Evolutionary conservation across 2,797 vertebrate species (phyloP), one percentile per base, ranked within the genome.

Genomic region (Sebastes taczanowskii): DNA sequence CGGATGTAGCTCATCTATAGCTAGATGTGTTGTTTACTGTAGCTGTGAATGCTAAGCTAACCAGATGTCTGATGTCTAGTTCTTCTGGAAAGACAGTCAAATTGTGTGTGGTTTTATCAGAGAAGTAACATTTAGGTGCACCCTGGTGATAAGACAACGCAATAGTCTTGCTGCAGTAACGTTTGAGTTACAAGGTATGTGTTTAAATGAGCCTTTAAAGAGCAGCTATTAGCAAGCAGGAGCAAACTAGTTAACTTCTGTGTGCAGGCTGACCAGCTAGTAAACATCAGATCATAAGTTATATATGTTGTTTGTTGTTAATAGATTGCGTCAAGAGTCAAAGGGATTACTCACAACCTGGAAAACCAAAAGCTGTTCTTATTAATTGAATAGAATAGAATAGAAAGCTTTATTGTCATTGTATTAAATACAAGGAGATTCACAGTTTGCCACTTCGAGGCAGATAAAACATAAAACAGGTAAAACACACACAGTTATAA

Each of bases 1-100:
- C 52, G 66, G 76, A 62, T 7, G 2, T 20, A 2, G 25, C 18
- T 18, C 6, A 42, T 6, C 56, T 59, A 18, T 58, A 9, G 14
- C 1, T 34, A 5, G 20, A 65, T 58, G 49, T 82, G 66, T 86
- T 92, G 88, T 93, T 94, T 93, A 91, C 88, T 67, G 62, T 77
- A 60, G 84, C 68, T 53, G 35, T 42, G 8, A 60, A 35, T 60
- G 55, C 46, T 80, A 82, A 82, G 74, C 83, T 60, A 27, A 42
- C 23, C 29, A 13, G 16, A 56, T 11, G 30, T 74, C 63, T 49
- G 29, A 81, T 82, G 74, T 4, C 11, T 25, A 29, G 10, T 32
- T 72, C 27, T 9, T 6, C 9, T 3, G 3, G 2, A 76, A 59
- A 73, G 2, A 70, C 13, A 0, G 6, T 63, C 2, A 72, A 22